Evolutionary conservation across 2,797 vertebrate species (phyloP), one percentile per base, ranked within the genome.

Genomic region (Mormyrops attenuatus): DNA sequence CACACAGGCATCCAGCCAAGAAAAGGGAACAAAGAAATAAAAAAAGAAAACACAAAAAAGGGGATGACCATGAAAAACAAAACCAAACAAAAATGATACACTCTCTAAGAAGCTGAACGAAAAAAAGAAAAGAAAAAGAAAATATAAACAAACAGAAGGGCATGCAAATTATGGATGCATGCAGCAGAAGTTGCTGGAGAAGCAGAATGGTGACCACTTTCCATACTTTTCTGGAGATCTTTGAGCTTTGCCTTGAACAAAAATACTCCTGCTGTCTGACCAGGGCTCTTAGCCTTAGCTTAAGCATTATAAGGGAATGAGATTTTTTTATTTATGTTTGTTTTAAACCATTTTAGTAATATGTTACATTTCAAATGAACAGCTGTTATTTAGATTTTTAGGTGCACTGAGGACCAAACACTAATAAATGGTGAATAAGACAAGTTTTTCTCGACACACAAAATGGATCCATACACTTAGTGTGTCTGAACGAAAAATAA

Each of bases 1-100:
- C 96, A 98, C 96, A 97, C 94, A 98, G 97, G 97, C 97, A 99
- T 98, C 97, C 98, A 98, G 98, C 96, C 97, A 97, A 98, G 97
- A 96, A 97, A 97, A 97, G 97, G 97, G 96, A 97, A 97, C 97
- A 97, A 95, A 95, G 91, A 91, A 91, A 93, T 90, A 97, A 96
- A 95, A 88, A 57, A 41, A 90, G 90, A 91, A 89, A 80, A 96
- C 97, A 98, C 95, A 95, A 96, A 97, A 97, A 97, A 97, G 96
- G 97, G 97, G 96, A 99, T 99, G 98, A 96, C 95, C 96, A 95
- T 98, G 97, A 96, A 97, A 98, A 97, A 93, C 97, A 95, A 95
- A 96, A 97, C 95, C 17, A 90, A 91, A 91, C 94, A 93, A 92
- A 97, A 97, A 96, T 92, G 93, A 97, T 94, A 95, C 96, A 90